Percentiles rank a stretch among this genome's conserved stretches.
Conservation (phyloP, 2,113 vertebrate species). For the Danionella cerebrum region DNA sequence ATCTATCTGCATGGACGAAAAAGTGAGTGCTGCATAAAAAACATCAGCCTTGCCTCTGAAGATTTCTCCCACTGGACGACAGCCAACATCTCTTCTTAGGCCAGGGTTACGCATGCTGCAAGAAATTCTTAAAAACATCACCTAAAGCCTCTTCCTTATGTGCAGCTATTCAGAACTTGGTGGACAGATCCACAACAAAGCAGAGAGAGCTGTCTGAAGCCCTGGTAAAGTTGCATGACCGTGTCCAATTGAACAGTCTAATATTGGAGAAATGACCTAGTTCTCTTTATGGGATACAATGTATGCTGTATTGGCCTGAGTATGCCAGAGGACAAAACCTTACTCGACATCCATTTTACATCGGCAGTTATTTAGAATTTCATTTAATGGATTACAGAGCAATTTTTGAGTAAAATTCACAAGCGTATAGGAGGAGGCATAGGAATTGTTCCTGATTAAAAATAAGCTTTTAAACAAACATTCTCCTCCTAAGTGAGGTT, state of each 20-base stretch:
- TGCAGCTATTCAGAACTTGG: conserved; percentile 11
- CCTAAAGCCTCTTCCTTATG: neutral
- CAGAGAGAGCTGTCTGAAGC: conserved; percentile 1
- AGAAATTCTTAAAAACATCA: neutral
- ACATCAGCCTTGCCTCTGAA: conserved; percentile 1
- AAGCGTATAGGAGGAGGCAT: too few species aligned
- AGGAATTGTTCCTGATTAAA: too few species aligned
- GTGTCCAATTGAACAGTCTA: conserved; percentile 30
- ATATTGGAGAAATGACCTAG: conserved; percentile 38
- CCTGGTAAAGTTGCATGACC: neutral
- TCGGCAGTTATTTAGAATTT: too few species aligned
- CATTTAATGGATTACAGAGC: too few species aligned
- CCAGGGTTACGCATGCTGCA: conserved; percentile 2
- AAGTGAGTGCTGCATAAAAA: conserved; percentile 7
- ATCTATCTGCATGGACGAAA: conserved; percentile 17
- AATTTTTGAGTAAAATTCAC: too few species aligned
- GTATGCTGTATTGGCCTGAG: conserved; percentile 36
- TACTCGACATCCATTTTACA: too few species aligned
- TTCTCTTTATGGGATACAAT: conserved; percentile 30
- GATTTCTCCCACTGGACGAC: conserved; percentile 9
- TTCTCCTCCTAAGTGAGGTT: too few species aligned
- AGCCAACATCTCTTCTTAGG: neutral
- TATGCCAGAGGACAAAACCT: conserved; percentile 21
- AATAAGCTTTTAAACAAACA: too few species aligned
- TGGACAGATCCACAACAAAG: conserved; percentile 1